A percentile compares a stretch with the other conserved stretches of the same genome.
These are phyloP conservation scores for Neria commutata DNA, from an alignment of 2,888 invertebrate genomes.

Conservation along the genomic window DNA sequence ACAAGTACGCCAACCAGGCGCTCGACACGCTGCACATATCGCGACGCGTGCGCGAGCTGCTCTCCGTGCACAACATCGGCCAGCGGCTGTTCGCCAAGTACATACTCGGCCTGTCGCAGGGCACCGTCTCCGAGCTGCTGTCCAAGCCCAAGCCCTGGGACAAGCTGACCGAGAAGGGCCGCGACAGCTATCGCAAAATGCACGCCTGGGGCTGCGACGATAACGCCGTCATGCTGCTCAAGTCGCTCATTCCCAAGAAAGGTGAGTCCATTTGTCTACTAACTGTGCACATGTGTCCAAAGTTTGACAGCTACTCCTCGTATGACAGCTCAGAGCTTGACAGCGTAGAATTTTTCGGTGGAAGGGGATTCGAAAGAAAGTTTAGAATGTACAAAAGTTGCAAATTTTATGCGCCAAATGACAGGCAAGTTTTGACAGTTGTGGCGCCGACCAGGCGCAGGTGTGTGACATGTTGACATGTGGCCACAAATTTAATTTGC, in stretches of 20 bases:
- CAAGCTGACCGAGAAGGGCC: slow-evolving; percentile 98
- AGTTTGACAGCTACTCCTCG: background rate
- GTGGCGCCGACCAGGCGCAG: too few relatives aligned
- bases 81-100: slow-evolving; percentile 98
- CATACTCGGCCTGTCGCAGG: slow-evolving; percentile 94
- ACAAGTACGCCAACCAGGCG: slow-evolving; percentile 91
- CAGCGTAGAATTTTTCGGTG: background rate
- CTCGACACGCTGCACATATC: slow-evolving; percentile 95
- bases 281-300: background rate
- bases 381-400: too few relatives aligned
- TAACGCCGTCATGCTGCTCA: slow-evolving; percentile 94
- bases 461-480: too few relatives aligned
- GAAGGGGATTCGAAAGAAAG: too few relatives aligned
- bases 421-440: too few relatives aligned
- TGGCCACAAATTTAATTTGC: too few relatives aligned
- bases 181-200: slow-evolving; percentile 99
- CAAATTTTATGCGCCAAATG: too few relatives aligned
- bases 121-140: slow-evolving; percentile 96
- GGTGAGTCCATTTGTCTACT: slow-evolving; percentile 70
- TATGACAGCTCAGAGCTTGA: background rate
- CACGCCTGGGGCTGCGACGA: slow-evolving; percentile 99
- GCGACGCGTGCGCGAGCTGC: slow-evolving; percentile 87
- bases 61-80: slow-evolving; percentile 97
- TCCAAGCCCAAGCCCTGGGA: slow-evolving; percentile 99
- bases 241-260: slow-evolving; percentile 97